A percentile compares a stretch with the other conserved stretches of the same genome.
Conservation (phyloP, 2,113 vertebrate genomes). For the Scalopus aquaticus region DNA sequence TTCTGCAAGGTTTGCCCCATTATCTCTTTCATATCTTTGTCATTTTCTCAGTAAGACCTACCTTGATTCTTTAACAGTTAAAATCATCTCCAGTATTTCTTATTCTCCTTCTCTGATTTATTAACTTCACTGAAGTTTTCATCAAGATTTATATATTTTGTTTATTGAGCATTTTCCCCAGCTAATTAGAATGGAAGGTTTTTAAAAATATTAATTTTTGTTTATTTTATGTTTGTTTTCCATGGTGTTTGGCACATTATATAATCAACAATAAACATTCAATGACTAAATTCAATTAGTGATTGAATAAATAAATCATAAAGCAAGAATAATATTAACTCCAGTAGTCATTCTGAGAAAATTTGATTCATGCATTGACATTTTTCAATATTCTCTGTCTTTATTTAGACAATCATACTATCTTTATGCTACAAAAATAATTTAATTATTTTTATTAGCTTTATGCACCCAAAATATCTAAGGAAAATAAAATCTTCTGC, state of each 20-base stretch:
- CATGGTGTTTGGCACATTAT: not conserved
- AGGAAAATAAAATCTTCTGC: slow-evolving; percentile 3
- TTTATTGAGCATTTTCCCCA: not conserved
- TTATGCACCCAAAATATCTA: not conserved
- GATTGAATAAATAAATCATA: not conserved
- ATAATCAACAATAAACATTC: not conserved
- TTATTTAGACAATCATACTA: not conserved
- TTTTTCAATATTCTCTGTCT: not conserved
- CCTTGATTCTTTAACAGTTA: not conserved
- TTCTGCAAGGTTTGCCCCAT: not conserved
- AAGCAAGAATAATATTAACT: not conserved
- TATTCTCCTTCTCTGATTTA: not conserved
- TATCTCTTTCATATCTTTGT: not conserved
- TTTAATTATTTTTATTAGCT: not conserved
- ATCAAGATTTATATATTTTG: not conserved
- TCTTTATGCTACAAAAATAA: not conserved
- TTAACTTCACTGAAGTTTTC: not conserved
- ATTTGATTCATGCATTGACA: not conserved
- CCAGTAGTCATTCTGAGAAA: not conserved
- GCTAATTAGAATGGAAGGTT: not conserved
- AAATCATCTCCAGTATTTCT: not conserved
- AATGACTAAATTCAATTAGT: not conserved
- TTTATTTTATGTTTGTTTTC: not conserved
- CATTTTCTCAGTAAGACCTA: not conserved
- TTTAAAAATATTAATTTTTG: not conserved